Conservation (phyloP, 2,797 vertebrate species). For the Phataginus tetradactyla region DNA sequence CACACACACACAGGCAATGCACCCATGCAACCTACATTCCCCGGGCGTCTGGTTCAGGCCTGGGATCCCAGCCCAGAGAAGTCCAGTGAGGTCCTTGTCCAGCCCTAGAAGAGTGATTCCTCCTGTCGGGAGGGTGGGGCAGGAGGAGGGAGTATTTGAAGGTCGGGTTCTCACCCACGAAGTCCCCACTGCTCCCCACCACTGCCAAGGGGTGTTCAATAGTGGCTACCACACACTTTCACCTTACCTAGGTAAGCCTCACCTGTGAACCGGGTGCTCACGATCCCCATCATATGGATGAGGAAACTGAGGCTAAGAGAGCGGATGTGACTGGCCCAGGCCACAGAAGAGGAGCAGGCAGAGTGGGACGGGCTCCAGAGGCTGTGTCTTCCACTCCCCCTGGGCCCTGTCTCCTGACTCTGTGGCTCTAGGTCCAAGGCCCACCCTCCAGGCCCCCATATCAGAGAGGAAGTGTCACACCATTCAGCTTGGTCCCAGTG, state of each 20-base stretch:
- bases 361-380: not conserved
- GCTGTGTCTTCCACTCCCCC: not conserved
- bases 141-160: not conserved
- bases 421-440: not conserved
- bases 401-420: not conserved
- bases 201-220: not conserved
- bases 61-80: not conserved
- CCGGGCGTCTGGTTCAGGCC: not conserved
- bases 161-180: not conserved
- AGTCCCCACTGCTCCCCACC: not conserved
- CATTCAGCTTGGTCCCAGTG: not conserved
- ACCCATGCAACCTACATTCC: not conserved
- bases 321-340: not conserved
- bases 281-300: not conserved
- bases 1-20: accelerated
- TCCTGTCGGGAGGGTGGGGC: no score
- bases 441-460: not conserved
- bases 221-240: not conserved
- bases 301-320: not conserved
- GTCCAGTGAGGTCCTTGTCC: not conserved
- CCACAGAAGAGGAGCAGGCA: not conserved
- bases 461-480: not conserved
- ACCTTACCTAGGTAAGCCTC: not conserved
- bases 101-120: not conserved
- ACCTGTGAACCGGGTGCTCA: accelerated